phyloP scores from a whole-genome alignment of 2,113 vertebrate genomes.

The Lamprologus speciosus region DNA sequence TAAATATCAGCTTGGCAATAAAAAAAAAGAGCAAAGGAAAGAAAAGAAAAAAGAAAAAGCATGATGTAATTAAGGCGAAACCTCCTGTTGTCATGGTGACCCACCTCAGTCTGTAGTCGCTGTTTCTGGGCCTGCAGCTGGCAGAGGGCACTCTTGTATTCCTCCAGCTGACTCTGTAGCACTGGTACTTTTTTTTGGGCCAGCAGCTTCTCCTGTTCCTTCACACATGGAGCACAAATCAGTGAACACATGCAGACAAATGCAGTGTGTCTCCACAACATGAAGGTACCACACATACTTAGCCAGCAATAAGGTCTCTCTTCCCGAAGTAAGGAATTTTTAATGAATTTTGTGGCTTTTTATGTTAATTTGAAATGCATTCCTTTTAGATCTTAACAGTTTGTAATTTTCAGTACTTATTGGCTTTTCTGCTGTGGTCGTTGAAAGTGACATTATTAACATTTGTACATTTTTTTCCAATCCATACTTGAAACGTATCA shows the following conservation, averaged over 20 bases:
- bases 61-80: neutral
- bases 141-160: constrained; percentile 81
- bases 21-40: neutral
- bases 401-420: neutral
- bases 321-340: neutral
- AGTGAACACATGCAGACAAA: neutral
- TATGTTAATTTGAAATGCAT: neutral
- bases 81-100: constrained; percentile 32
- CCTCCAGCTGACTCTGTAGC: constrained; percentile 82
- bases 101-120: constrained; percentile 84
- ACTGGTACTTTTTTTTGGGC: constrained; percentile 75
- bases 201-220: constrained; percentile 81
- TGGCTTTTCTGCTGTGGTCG: neutral
- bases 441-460: neutral
- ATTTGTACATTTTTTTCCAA: neutral
- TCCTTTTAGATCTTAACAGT: neutral
- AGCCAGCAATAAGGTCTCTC: neutral
- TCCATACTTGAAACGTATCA: neutral
- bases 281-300: neutral
- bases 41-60: neutral
- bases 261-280: neutral
- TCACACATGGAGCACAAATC: neutral
- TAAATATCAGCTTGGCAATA: neutral
- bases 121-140: constrained; percentile 82
- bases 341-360: neutral